Evolutionary conservation across 2,113 vertebrate genomes (phyloP), one percentile per base, ranked within the genome.

Genomic region (Perca schrenkii): DNA sequence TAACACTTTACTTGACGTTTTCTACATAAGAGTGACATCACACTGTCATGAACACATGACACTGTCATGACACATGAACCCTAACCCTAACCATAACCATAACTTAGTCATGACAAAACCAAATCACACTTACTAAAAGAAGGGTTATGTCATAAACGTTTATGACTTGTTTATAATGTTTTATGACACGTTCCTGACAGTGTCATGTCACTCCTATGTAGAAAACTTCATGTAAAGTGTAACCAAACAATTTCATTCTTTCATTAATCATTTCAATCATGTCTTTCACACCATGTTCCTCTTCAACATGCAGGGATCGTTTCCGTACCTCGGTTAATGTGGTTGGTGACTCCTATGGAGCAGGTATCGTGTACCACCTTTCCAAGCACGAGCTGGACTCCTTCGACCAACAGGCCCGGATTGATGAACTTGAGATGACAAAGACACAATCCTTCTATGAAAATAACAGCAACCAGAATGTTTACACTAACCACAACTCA

Each of bases 271-370:
- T 28, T 17, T 17, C 58, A 43, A 11, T 43, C 67, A 4, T 15
- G 0, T 77, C 22, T 63, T 28, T 69, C 52, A 5, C 36, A 13
- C 47, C 31, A 3, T 25, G 63, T 19, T 61, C 72, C 74, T 65
- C 49, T 6, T 67, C 28, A 28, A 69, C 64, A 75, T 58, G 83
- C 90, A 99, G 98, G 89, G 98, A 99, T 92, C 96, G 98, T 53
- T 99, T 99, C 95, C 97, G 98, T 86, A 99, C 98, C 0, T 99
- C 98, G 0, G 98, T 99, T 81, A 99, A 99, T 68, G 98, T 99
- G 8, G 97, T 99, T 2, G 98, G 98, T 0, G 98, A 99, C 86
- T 99, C 98, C 2, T 99, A 98, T 8, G 98, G 98, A 52, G 98
- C 98, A 3, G 98, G 98, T 53, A 99, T 99, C 58, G 97, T 99